Evolutionary conservation across 2,888 invertebrate species (phyloP).

Genomic region (Phlogophora meticulosa): DNA sequence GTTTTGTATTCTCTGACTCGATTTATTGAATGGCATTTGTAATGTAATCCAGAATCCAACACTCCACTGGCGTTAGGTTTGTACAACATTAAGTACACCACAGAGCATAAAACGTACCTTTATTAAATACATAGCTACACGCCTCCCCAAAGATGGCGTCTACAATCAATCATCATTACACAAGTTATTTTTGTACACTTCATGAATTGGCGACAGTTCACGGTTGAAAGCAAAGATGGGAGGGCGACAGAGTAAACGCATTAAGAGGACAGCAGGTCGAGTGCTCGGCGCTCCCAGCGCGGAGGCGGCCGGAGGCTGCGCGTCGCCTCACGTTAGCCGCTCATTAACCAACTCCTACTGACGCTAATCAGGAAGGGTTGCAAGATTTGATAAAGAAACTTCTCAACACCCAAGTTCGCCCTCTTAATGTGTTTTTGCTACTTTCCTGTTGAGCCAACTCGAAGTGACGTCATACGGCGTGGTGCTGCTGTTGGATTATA

Average conservation of each 20-base stretch:
- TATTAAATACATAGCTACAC: constrained; percentile 29
- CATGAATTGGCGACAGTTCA: constrained; percentile 37
- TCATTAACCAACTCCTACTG: constrained; percentile 54
- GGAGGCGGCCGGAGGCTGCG: background rate
- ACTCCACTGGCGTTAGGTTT: background rate
- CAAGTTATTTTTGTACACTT: constrained; percentile 49
- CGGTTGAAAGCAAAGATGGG: constrained; percentile 2
- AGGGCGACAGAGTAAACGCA: constrained; percentile 41
- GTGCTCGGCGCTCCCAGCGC: background rate
- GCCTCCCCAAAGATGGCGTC: constrained; percentile 40
- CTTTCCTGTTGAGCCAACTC: constrained; percentile 26
- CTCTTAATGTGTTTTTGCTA: constrained; percentile 59
- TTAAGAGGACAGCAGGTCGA: constrained; percentile 26
- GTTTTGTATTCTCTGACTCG: constrained; percentile 12
- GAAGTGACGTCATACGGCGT: constrained; percentile 45
- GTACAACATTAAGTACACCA: background rate
- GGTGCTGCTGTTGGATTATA: constrained; percentile 25
- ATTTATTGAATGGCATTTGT: constrained; percentile 17
- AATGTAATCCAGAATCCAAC: constrained; percentile 1
- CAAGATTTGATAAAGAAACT: constrained; percentile 62
- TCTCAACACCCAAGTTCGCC: constrained; percentile 36
- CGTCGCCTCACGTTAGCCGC: constrained; percentile 25
- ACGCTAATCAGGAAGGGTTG: constrained; percentile 58
- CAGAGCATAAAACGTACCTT: background rate
- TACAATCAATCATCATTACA: constrained; percentile 60